Evolutionary conservation across 2,797 vertebrate species (phyloP).

Genomic region (Darevskia mixta): DNA sequence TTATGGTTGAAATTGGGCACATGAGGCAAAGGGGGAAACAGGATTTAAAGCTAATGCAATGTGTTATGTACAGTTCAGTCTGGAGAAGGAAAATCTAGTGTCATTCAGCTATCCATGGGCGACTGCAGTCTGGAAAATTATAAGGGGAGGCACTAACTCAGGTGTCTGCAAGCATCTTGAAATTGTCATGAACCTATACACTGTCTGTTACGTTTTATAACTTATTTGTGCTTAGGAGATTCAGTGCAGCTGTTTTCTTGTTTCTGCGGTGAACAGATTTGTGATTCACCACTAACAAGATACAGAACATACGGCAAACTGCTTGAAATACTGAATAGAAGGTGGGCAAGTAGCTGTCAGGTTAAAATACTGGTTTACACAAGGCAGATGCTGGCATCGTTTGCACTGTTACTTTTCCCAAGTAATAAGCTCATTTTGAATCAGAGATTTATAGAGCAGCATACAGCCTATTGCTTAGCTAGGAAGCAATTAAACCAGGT

Average conservation of each 20-base stretch:
- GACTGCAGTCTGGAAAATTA: slow-evolving; percentile 35
- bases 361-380: slow-evolving; percentile 35
- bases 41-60: background rate
- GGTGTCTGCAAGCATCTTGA: slow-evolving; percentile 17
- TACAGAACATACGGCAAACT: slow-evolving; percentile 31
- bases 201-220: background rate
- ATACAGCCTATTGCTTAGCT: slow-evolving; percentile 36
- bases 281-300: slow-evolving; percentile 31
- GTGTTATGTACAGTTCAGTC: no score
- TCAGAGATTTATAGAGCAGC: slow-evolving; percentile 34
- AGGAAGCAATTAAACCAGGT: slow-evolving; percentile 43
- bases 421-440: slow-evolving; percentile 21
- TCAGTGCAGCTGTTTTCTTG: slow-evolving; percentile 36
- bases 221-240: slow-evolving; percentile 37
- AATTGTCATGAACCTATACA: slow-evolving; percentile 39
- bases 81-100: background rate
- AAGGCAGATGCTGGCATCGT: slow-evolving; percentile 30
- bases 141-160: slow-evolving; percentile 5
- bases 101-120: background rate
- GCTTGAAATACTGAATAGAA: slow-evolving; percentile 43
- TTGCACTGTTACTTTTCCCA: slow-evolving; percentile 24
- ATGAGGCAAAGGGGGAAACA: background rate
- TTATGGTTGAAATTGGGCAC: background rate
- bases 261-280: slow-evolving; percentile 41
- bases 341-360: slow-evolving; percentile 12